Conservation (phyloP, 37 sponge, comb jelly and placozoan genomes). For the Oopsacas minuta region DNA sequence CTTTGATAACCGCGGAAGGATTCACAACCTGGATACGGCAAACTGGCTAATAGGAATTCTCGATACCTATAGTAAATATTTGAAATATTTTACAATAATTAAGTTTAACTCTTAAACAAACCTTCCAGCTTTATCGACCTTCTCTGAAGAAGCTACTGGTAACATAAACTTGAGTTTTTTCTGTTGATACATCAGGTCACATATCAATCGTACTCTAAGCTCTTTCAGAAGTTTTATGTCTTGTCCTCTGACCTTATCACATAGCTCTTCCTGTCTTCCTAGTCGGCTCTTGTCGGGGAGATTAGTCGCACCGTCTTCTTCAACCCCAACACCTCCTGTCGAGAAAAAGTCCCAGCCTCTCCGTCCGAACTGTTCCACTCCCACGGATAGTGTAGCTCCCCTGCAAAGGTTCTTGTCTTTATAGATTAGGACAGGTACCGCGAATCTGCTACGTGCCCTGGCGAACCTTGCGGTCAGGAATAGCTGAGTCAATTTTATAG, state of each 20-base stretch:
- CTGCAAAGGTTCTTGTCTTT: conserved; percentile 80
- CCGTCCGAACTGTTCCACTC: conserved; percentile 70
- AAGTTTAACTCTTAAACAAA: neutral
- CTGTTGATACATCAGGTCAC: conserved; percentile 95
- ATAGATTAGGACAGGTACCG: conserved; percentile 75
- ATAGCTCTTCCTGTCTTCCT: conserved; percentile 50
- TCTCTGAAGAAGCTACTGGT: conserved; percentile 82
- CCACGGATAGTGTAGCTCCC: conserved; percentile 68
- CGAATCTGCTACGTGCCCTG: conserved; percentile 74
- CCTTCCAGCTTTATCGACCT: conserved; percentile 62
- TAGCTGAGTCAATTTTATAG: conserved; percentile 36
- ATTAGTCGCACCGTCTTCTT: conserved; percentile 59
- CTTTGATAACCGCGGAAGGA: conserved; percentile 46
- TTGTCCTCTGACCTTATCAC: conserved; percentile 46
- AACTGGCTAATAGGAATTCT: conserved; percentile 69
- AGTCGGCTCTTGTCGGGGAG: conserved; percentile 20
- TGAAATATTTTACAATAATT: neutral
- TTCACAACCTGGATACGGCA: conserved; percentile 85
- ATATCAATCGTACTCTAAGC: conserved; percentile 59
- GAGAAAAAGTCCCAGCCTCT: conserved; percentile 67
- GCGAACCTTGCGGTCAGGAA: conserved; percentile 59
- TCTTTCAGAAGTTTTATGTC: conserved; percentile 73
- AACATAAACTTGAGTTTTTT: conserved; percentile 73
- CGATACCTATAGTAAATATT: conserved; percentile 33
- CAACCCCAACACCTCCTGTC: neutral